These are phyloP conservation scores for Rhinolophus ferrumequinum DNA, from an alignment of 2,113 vertebrate genomes.

Conservation along the genomic window DNA sequence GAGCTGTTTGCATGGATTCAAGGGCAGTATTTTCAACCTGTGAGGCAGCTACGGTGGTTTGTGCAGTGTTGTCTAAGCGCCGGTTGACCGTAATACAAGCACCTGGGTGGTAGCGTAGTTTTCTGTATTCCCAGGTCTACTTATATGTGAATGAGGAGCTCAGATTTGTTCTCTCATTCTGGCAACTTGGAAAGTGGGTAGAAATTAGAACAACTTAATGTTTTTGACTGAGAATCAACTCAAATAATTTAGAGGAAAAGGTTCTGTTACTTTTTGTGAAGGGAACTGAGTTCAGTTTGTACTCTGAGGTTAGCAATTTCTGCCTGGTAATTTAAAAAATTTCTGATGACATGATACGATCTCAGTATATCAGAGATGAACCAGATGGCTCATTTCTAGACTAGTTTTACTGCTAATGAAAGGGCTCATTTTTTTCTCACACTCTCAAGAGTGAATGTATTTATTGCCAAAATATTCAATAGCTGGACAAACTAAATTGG, in stretches of 20 bases:
- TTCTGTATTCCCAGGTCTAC: background rate
- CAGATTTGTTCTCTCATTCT: background rate
- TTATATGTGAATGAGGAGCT: background rate
- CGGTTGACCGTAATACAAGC: background rate
- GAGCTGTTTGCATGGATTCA: background rate
- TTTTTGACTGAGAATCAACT: background rate
- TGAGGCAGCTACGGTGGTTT: background rate
- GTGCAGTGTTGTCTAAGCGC: background rate
- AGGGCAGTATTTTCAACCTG: background rate
- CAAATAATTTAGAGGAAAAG: background rate
- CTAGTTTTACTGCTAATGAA: constrained; percentile 69
- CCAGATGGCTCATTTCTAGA: constrained; percentile 69
- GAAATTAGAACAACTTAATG: background rate
- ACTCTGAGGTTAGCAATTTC: constrained; percentile 11
- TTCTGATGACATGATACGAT: constrained; percentile 47
- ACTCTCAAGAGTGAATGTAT: constrained; percentile 55
- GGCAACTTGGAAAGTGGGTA: background rate
- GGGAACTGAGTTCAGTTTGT: background rate
- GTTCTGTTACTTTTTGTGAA: background rate
- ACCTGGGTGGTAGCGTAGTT: background rate
- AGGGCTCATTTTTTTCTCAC: constrained; percentile 60
- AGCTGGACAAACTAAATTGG: constrained; percentile 67
- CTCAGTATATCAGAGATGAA: constrained; percentile 23
- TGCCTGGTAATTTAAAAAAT: background rate
- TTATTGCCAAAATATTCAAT: constrained; percentile 78